phyloP scores from a whole-genome alignment of 64 coral and sea anemone genomes.

The Hydrozoanthus tunicans region DNA sequence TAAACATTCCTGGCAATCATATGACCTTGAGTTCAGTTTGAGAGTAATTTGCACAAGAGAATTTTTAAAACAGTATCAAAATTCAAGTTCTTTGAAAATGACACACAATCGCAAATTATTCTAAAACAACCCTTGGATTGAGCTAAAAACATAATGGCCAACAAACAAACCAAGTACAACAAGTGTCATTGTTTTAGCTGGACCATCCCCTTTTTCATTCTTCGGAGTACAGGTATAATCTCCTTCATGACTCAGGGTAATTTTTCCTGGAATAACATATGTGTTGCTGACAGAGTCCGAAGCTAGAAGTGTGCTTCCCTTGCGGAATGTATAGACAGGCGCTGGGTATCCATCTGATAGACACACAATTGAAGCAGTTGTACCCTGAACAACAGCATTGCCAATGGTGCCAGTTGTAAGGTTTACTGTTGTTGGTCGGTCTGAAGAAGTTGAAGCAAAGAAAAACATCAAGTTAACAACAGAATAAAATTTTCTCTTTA shows the following conservation, averaged over 20 bases:
- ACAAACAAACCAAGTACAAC: slow-evolving; percentile 58
- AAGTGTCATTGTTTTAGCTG: neutral
- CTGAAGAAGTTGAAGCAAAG: slow-evolving; percentile 7
- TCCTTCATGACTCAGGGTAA: slow-evolving; percentile 6
- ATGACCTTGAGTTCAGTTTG: no score
- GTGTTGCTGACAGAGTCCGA: neutral
- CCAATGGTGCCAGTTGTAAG: slow-evolving; percentile 62
- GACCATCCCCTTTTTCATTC: slow-evolving; percentile 62
- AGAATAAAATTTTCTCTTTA: no score
- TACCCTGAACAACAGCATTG: slow-evolving; percentile 38
- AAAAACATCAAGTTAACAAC: no score
- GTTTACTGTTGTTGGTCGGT: slow-evolving; percentile 49
- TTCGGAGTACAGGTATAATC: slow-evolving; percentile 46
- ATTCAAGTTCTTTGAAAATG: no score
- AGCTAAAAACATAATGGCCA: neutral
- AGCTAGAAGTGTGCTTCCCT: neutral
- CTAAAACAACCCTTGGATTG: no score
- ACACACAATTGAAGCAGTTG: slow-evolving; percentile 40
- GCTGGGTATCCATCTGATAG: slow-evolving; percentile 68
- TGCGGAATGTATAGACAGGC: slow-evolving; percentile 62
- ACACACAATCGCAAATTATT: no score
- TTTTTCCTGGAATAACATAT: neutral
- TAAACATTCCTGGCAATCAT: no score
- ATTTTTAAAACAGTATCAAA: no score
- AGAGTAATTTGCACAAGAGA: no score